These are phyloP conservation scores for Phrynocephalus forsythii DNA, from an alignment of 2,797 vertebrate genomes.

Conservation along the genomic window DNA sequence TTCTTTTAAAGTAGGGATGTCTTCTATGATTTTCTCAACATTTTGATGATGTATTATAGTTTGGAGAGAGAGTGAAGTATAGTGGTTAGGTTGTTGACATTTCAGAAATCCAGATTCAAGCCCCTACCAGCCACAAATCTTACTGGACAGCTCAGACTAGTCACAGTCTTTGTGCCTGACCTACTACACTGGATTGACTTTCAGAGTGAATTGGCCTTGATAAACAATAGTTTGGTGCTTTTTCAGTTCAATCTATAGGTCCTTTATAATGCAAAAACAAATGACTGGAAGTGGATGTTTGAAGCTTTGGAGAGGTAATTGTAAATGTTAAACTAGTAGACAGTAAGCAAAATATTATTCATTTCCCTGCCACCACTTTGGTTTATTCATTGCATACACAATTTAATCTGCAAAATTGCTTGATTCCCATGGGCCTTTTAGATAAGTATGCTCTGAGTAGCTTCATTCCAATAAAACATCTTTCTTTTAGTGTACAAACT, in stretches of 20 bases:
- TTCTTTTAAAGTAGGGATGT: background rate
- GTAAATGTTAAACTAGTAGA: background rate
- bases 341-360: too few species aligned
- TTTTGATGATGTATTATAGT: background rate
- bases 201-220: background rate
- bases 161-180: background rate
- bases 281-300: background rate
- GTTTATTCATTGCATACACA: background rate
- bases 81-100: background rate
- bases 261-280: background rate
- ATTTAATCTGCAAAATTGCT: background rate
- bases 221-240: background rate
- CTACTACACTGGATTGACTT: background rate
- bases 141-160: background rate
- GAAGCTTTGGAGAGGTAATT: background rate
- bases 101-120: background rate
- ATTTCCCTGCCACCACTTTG: too few species aligned
- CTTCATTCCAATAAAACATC: background rate
- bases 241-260: too few species aligned
- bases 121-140: background rate
- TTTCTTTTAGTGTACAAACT: background rate
- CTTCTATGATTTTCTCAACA: background rate
- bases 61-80: background rate
- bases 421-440: background rate
- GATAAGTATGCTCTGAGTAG: background rate